Base-by-base conservation (phyloP, 2,113 vertebrate genomes). In the Gnathonemus echidnorhynchus region DNA sequence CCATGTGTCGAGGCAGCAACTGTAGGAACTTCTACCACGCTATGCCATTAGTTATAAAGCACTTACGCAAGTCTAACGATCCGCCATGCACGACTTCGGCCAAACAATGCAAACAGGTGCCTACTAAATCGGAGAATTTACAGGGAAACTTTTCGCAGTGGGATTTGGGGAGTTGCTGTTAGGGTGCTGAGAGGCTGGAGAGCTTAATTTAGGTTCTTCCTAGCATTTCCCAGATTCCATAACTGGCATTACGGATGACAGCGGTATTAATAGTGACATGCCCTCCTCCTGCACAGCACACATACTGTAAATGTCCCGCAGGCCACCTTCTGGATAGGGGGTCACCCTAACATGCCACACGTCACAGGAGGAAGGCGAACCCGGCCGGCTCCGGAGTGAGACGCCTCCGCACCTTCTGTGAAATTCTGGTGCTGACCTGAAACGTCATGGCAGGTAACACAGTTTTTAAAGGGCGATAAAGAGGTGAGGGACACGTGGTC, bases 201-300 rank as follows among this genome's bases (percentile, higher is more conserved):
- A 88, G 48, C 88, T 89, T 53, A 48, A 80, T n/a, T 62, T 53
- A 86, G 31, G 85, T 88, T 91, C 84, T 74, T 90, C 85, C 89
- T 10, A 88, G 62, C 42, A 27, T 50, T 91, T 87, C 56, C 45
- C 86, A 86, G 86, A 91, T 91, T 92, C 85, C 87, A 27, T 91
- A 88, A 70, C 2, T 24, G 87, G 87, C 90, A 92, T 92, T 88
- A 53, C 27, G 46, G 86, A 91, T 89, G 89, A 74, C 80, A n/a
- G 24, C 58, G 86, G 27, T 92, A 94, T 94, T 91, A 92, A 92
- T 93, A 93, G 90, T 90, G 74, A 66, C 90, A 90, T 49, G 70
- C 90, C 88, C 91, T 88, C 70, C 83, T n/a, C 11, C 52, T 56
- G 66, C 88, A 88, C 3, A 39, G 88, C 77, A 84, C 88, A 66